phyloP scores from a whole-genome alignment of 2,113 vertebrate genomes.

The Anolis carolinensis region DNA sequence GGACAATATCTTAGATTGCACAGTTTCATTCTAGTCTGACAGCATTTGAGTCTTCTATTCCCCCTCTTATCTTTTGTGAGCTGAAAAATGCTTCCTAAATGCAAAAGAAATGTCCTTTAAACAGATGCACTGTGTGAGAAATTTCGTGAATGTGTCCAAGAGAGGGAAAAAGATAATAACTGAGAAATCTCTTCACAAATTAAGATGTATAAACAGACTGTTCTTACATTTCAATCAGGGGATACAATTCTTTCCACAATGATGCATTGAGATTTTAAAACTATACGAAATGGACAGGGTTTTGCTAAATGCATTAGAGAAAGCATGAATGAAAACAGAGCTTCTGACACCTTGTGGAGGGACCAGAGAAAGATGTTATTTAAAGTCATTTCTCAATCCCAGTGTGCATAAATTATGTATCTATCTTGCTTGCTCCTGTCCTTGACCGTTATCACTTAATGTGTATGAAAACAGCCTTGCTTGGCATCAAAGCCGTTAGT shows the following conservation, averaged over 20 bases:
- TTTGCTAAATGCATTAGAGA: constrained; percentile 25
- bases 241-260: constrained; percentile 12
- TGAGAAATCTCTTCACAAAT: not conserved
- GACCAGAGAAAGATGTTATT: constrained; percentile 40
- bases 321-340: constrained; percentile 47
- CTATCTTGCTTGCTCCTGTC: constrained; percentile 30
- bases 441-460: constrained; percentile 35
- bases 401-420: constrained; percentile 33
- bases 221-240: not conserved
- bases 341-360: constrained; percentile 14
- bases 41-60: not conserved
- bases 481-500: constrained; percentile 42
- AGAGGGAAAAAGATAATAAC: not conserved
- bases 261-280: constrained; percentile 19
- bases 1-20: not conserved
- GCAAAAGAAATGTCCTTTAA: not conserved
- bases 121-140: not conserved
- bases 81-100: not conserved
- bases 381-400: constrained; percentile 24
- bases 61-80: not conserved
- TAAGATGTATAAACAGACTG: not conserved
- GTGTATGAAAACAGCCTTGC: constrained; percentile 31
- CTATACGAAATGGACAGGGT: constrained; percentile 33
- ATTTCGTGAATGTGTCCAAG: not conserved
- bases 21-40: not conserved